Evolutionary conservation across 1,140 invertebrate species (phyloP), one percentile per base, ranked within the genome.

Genomic region (Drosophila persimilis): DNA sequence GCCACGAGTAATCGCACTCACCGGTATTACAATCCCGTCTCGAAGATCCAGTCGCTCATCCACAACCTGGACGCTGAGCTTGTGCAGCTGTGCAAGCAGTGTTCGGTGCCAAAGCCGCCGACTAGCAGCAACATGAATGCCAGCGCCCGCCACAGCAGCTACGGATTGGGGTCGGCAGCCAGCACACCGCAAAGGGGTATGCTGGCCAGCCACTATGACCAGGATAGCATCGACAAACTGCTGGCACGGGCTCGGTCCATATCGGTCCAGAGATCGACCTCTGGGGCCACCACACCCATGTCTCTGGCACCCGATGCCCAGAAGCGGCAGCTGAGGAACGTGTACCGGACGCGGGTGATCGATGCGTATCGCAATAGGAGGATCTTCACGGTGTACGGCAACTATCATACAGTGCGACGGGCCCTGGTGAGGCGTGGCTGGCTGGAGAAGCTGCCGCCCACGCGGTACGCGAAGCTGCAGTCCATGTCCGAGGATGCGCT

Each of bases 351-450:
- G 9, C 84, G 81, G 9, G 90, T 90, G 1, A 90, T 91, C n/a
- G 88, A 91, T 17, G 90, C 90, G 0, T 91, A 91, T 75, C 78
- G 85, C 4, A 90, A 91, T 58, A 73, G 89, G 11, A 73, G 79
- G 3, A 91, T 91, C 22, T 91, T 91, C 31, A 91, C 89, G 8
- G 83, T 91, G 2, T 88, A 79, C 48, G 90, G 90, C 0, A 90
- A 90, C 44, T 91, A 91, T 31, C 64, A 76, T 5, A 89, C 90
- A 3, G 70, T 91, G 2, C 45, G 93, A 50, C 90, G 92, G 50
- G 93, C 93, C 29, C 85, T 95, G 62, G 62, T 92, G 56, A 86
- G 92, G 47, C 79, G 94, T 15, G 94, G 94, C 2, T 95, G 94
- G 94, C 83, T 94, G 8, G 94, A 94, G 90, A 95, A 94, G 86